Percentiles rank a stretch among this genome's conserved stretches.
phyloP scores from a whole-genome alignment of 1,140 invertebrate genomes.

The Aethina tumida region DNA sequence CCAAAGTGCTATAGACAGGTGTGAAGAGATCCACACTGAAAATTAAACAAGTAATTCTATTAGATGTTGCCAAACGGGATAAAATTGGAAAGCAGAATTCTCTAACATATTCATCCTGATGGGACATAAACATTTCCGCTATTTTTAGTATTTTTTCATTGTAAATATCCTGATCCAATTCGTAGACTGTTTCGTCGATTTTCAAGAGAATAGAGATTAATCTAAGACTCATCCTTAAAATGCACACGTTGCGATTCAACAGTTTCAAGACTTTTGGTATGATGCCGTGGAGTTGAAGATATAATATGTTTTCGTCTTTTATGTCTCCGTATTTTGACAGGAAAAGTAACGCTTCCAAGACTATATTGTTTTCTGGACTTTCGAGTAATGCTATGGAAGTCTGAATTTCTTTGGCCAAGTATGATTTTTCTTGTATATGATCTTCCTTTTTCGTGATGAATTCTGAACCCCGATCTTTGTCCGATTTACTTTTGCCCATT shows the following conservation, averaged over 20 bases:
- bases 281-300: constrained; percentile 15
- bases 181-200: constrained; percentile 14
- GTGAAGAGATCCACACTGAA: constrained; percentile 17
- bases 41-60: constrained; percentile 16
- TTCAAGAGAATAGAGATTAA: constrained; percentile 17
- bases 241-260: constrained; percentile 20
- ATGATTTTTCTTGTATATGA: constrained; percentile 23
- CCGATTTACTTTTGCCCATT: constrained; percentile 4
- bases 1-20: constrained; percentile 18
- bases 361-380: constrained; percentile 22
- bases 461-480: constrained; percentile 6
- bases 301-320: constrained; percentile 17
- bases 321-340: constrained; percentile 26
- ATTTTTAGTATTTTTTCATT: constrained; percentile 19
- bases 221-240: constrained; percentile 19
- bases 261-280: constrained; percentile 19
- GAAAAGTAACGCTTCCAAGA: constrained; percentile 25
- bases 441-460: constrained; percentile 15
- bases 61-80: constrained; percentile 12
- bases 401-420: constrained; percentile 21
- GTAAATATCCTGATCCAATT: constrained; percentile 21
- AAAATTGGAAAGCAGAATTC: constrained; percentile 20
- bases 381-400: constrained; percentile 25
- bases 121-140: constrained; percentile 15
- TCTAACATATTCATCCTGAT: constrained; percentile 18